A percentile compares a stretch with the other conserved stretches of the same genome.
Conservation (phyloP, 2,888 invertebrate species). For the Craniophora ligustri region DNA sequence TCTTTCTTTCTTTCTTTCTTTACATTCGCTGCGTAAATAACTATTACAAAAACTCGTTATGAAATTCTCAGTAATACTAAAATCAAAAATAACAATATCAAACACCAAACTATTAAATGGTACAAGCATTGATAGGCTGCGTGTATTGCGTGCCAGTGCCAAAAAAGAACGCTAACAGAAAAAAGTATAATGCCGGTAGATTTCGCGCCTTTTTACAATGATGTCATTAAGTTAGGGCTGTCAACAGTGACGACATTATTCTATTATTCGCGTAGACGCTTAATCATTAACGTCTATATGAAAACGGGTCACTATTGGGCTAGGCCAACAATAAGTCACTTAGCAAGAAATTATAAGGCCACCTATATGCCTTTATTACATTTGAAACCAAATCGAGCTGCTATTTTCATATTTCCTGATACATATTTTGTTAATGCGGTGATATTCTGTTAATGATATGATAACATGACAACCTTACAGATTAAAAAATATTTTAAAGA, state of each 20-base stretch:
- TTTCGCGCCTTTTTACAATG: constrained; percentile 23
- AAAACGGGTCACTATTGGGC: constrained; percentile 31
- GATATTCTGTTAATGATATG: no score
- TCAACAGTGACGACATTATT: constrained; percentile 17
- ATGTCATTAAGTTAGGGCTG: constrained; percentile 31
- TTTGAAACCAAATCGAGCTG: background rate
- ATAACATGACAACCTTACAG: no score
- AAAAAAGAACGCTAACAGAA: constrained; percentile 5
- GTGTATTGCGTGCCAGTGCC: constrained; percentile 20
- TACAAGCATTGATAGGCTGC: constrained; percentile 21
- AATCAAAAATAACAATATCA: no score
- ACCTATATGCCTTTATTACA: constrained; percentile 8
- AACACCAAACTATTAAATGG: no score
- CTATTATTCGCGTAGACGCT: constrained; percentile 26
- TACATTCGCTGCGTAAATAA: no score
- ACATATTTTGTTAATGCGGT: no score
- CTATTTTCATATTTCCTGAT: no score
- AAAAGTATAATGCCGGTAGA: constrained; percentile 4
- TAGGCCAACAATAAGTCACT: constrained; percentile 45
- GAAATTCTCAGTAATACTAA: no score
- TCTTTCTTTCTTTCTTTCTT: no score
- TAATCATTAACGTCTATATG: constrained; percentile 27
- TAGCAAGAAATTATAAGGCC: constrained; percentile 23
- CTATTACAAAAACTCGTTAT: no score
- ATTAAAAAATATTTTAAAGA: no score